Conservation (phyloP, 2,113 vertebrate genomes). For the Eulacestoma nigropectus region DNA sequence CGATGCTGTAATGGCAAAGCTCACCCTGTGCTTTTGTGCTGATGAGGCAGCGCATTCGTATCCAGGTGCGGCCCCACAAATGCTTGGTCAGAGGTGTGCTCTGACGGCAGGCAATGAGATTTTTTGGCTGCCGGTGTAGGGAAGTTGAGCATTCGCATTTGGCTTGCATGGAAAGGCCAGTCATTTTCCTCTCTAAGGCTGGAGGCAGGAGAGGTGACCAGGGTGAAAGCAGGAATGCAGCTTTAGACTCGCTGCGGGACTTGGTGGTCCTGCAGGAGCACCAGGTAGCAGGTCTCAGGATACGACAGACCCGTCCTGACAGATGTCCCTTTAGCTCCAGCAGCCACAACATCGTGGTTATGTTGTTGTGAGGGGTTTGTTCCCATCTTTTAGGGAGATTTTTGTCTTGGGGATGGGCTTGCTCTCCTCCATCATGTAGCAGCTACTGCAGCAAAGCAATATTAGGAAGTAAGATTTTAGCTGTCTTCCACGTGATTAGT, state of each 20-base stretch:
- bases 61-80: not conserved
- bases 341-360: not conserved
- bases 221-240: not conserved
- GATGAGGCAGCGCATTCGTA: not conserved
- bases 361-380: not conserved
- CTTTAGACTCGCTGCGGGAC: not conserved
- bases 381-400: not conserved
- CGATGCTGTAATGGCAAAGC: not conserved
- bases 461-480: constrained; percentile 55
- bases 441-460: not conserved
- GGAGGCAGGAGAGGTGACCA: not conserved
- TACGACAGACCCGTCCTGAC: not conserved
- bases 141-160: rapidly evolving
- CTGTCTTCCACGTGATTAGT: constrained; percentile 47
- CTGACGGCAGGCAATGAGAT: not conserved
- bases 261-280: not conserved
- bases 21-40: rapidly evolving
- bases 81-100: not conserved
- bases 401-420: not conserved
- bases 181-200: not conserved
- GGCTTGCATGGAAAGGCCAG: not conserved
- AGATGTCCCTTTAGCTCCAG: not conserved
- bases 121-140: not conserved
- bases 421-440: not conserved
- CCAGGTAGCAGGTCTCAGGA: not conserved